These are phyloP conservation scores for Limanda limanda DNA, from an alignment of 2,113 vertebrate genomes.

Conservation along the genomic window DNA sequence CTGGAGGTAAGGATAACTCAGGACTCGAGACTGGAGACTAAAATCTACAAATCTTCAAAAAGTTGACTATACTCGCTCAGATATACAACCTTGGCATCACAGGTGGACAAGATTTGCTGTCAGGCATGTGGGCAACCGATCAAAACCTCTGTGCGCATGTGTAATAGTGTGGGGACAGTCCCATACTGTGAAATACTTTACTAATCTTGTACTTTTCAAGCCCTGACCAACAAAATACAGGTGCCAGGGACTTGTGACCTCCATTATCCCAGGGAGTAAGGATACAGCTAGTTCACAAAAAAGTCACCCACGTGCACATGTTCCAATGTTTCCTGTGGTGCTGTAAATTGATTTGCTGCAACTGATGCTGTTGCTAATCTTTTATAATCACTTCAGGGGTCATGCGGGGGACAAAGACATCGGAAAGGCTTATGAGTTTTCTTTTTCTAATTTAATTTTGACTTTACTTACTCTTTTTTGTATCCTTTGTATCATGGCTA, in stretches of 20 bases:
- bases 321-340: not conserved
- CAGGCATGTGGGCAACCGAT: too few relatives aligned
- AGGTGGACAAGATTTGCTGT: too few relatives aligned
- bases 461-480: not conserved
- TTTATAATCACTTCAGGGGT: not conserved
- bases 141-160: too few relatives aligned
- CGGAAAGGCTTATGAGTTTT: not conserved
- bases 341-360: constrained; percentile 3
- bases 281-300: not conserved
- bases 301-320: not conserved
- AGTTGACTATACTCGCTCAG: too few relatives aligned
- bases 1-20: too few relatives aligned
- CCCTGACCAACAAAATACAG: too few relatives aligned
- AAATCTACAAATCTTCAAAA: too few relatives aligned
- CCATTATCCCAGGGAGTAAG: not conserved
- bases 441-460: not conserved
- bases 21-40: too few relatives aligned
- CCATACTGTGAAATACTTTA: not conserved
- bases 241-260: not conserved
- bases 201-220: too few relatives aligned
- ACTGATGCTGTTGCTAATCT: not conserved
- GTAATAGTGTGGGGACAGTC: too few relatives aligned
- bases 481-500: not conserved
- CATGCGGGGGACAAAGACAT: not conserved
- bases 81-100: too few relatives aligned